Evolutionary conservation across 2,888 invertebrate species (phyloP).

Genomic region (Physocephala rufipes): DNA sequence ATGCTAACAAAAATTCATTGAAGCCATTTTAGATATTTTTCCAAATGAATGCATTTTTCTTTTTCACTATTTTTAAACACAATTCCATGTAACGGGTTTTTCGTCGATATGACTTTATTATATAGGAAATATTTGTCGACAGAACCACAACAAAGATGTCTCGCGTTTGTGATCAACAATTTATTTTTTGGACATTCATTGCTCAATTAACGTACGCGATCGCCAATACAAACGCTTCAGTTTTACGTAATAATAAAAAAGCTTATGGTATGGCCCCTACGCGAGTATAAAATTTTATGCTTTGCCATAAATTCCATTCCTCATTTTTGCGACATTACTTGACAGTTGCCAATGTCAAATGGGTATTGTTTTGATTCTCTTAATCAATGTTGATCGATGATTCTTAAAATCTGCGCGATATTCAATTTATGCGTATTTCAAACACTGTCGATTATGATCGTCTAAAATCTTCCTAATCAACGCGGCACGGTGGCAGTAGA

Average conservation of each 20-base stretch:
- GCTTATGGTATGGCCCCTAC: neutral
- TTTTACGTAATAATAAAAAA: constrained; percentile 28
- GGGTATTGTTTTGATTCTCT: constrained; percentile 28
- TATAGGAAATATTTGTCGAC: too few species aligned
- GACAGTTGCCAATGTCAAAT: constrained; percentile 16
- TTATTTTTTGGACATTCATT: neutral
- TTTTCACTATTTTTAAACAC: too few species aligned
- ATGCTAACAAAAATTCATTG: too few species aligned
- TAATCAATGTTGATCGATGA: neutral
- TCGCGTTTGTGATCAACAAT: neutral
- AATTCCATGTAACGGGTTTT: too few species aligned
- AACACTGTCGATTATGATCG: neutral
- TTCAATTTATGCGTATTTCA: neutral
- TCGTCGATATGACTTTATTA: too few species aligned
- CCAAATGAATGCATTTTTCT: too few species aligned
- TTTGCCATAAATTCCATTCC: neutral
- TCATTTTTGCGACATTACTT: constrained; percentile 39
- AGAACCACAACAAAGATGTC: too few species aligned
- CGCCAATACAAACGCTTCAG: neutral
- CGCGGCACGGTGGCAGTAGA: constrained; percentile 53
- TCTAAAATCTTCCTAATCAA: neutral
- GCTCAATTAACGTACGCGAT: neutral
- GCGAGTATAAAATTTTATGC: neutral
- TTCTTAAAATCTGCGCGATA: neutral
- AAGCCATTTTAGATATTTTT: too few species aligned